These are phyloP conservation scores for Chalcosyrphus nemorum DNA, from an alignment of 2,888 invertebrate species.

Conservation along the genomic window DNA sequence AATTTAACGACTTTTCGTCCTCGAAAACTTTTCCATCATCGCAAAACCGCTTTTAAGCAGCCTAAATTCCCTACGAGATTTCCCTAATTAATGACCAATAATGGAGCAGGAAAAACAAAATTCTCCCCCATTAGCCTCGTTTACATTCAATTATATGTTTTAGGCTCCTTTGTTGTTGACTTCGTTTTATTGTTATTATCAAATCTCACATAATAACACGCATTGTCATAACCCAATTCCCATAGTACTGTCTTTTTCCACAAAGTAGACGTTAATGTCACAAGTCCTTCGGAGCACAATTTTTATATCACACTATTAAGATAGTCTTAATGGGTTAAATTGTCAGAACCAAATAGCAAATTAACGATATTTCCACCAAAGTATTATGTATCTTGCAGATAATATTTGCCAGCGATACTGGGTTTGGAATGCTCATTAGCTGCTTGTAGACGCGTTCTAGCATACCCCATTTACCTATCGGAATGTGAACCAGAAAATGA, in stretches of 20 bases:
- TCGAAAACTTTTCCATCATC: slow-evolving; percentile 1
- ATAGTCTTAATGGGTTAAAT: slow-evolving; percentile 48
- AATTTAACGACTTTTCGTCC: slow-evolving; percentile 12
- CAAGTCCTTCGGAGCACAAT: not conserved
- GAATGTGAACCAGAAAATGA: slow-evolving; percentile 29
- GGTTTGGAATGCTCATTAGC: not conserved
- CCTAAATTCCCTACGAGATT: slow-evolving; percentile 10
- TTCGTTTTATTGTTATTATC: not conserved
- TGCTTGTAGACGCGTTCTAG: not conserved
- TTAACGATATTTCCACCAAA: slow-evolving; percentile 36
- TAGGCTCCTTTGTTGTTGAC: not conserved
- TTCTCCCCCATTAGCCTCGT: slow-evolving; percentile 14
- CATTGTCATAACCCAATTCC: not conserved
- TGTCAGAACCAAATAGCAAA: slow-evolving; percentile 22
- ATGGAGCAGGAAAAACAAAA: slow-evolving; percentile 10
- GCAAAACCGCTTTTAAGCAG: not conserved
- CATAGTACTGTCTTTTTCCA: not conserved
- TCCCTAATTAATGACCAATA: slow-evolving; percentile 45
- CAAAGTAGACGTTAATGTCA: not conserved
- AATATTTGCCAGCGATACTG: not conserved
- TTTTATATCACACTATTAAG: slow-evolving; percentile 27
- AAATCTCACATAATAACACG: slow-evolving; percentile 23
- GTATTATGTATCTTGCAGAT: not conserved
- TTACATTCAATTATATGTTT: slow-evolving; percentile 42
- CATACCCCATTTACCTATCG: slow-evolving; percentile 3